Percentiles rank a stretch among this genome's conserved stretches.
phyloP scores from a whole-genome alignment of 2,113 vertebrate species.

The Rhea americana region DNA sequence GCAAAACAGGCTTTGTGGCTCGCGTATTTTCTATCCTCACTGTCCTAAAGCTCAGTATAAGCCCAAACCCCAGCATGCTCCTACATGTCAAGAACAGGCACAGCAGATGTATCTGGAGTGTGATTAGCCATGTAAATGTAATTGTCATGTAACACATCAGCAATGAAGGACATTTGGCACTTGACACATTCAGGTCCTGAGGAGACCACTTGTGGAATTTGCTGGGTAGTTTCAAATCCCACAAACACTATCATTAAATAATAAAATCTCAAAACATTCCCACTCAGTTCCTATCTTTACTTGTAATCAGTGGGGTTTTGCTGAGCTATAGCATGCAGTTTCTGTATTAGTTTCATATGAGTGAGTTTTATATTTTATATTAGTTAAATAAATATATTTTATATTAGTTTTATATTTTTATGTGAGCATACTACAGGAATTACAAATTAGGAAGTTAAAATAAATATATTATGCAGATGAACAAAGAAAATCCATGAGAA shows the following conservation, averaged over 20 bases:
- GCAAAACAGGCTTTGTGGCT: not conserved
- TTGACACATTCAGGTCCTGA: not conserved
- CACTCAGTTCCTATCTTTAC: not conserved
- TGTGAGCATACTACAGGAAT: not conserved
- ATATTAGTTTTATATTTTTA: not conserved
- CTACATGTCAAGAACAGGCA: not conserved
- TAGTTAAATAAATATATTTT: too few species aligned
- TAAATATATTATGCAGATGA: not conserved
- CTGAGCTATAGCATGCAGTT: not conserved
- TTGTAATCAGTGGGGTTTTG: not conserved
- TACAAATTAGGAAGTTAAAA: not conserved
- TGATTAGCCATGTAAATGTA: not conserved
- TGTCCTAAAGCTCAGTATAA: not conserved
- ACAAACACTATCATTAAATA: not conserved
- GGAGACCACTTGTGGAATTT: not conserved
- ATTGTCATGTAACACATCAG: not conserved
- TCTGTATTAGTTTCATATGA: too few species aligned
- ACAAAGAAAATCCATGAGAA: not conserved
- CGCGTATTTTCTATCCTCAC: not conserved
- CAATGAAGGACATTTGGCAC: not conserved
- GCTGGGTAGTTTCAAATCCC: not conserved
- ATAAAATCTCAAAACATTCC: not conserved
- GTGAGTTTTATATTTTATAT: too few species aligned
- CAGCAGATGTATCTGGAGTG: fast-evolving
- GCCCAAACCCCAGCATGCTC: not conserved